These are phyloP conservation scores for Ditylenchus weischeri DNA, from an alignment of 2,888 invertebrate species.

Conservation along the genomic window DNA sequence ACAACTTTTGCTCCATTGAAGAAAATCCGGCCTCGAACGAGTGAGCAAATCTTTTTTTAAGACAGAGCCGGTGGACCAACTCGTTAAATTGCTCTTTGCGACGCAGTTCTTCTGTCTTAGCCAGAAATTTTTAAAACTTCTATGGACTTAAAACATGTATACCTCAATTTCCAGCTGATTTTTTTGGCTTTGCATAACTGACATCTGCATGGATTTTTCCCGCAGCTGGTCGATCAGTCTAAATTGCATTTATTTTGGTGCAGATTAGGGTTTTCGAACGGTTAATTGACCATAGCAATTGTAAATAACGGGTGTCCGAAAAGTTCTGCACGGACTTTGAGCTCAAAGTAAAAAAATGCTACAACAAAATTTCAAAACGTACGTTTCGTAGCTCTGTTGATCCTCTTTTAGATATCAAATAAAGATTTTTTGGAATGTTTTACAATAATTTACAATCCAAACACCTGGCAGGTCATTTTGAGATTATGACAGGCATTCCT, in stretches of 20 bases:
- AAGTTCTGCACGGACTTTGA: too few relatives aligned
- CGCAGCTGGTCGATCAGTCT: conserved; percentile 49
- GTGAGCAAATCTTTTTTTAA: conserved; percentile 39
- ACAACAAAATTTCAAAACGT: too few relatives aligned
- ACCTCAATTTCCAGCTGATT: conserved; percentile 47
- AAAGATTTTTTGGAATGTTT: too few relatives aligned
- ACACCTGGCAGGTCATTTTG: too few relatives aligned
- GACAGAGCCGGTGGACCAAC: conserved; percentile 43
- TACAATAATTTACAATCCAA: too few relatives aligned
- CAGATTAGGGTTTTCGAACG: too few relatives aligned
- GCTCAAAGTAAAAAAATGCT: too few relatives aligned
- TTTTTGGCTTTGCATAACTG: conserved; percentile 42
- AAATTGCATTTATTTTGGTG: neutral
- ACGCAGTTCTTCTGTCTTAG: conserved; percentile 37
- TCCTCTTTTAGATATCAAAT: too few relatives aligned
- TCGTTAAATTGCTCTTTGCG: conserved; percentile 43
- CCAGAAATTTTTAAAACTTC: conserved; percentile 4
- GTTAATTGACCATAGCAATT: too few relatives aligned
- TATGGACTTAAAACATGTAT: neutral
- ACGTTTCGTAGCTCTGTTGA: too few relatives aligned
- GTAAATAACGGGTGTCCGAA: too few relatives aligned
- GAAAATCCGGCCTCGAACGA: conserved; percentile 6
- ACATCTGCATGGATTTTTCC: conserved; percentile 50
- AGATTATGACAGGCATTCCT: too few relatives aligned
- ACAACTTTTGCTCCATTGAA: conserved; percentile 36